Conservation (phyloP, 2,888 invertebrate genomes). For the Sinodicranocentrus sp. region DNA sequence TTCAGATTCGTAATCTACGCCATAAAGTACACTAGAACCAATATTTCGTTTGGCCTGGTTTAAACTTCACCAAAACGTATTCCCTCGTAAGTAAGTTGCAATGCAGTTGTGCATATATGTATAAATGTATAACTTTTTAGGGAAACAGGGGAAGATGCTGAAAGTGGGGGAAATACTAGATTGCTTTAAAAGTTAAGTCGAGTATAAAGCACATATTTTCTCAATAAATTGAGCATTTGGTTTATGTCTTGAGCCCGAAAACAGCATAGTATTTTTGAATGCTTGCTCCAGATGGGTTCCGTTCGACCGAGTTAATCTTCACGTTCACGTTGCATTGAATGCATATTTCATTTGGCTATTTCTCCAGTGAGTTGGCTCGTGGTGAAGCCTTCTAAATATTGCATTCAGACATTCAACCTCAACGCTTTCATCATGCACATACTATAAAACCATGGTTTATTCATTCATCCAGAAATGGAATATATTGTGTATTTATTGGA, state of each 20-base stretch:
- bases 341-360: slow-evolving; percentile 35
- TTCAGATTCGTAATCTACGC: too few relatives aligned
- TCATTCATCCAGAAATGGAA: slow-evolving; percentile 32
- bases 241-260: too few relatives aligned
- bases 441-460: slow-evolving; percentile 17
- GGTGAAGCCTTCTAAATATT: background rate
- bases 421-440: background rate
- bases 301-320: slow-evolving; percentile 10
- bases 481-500: slow-evolving; percentile 20
- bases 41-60: too few relatives aligned
- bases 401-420: background rate
- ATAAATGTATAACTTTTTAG: too few relatives aligned
- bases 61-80: too few relatives aligned
- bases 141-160: too few relatives aligned
- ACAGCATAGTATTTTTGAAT: too few relatives aligned
- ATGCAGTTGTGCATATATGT: background rate
- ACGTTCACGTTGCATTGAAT: background rate
- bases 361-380: slow-evolving; percentile 14
- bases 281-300: background rate
- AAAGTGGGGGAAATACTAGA: slow-evolving; percentile 37
- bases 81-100: background rate
- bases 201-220: slow-evolving; percentile 29
- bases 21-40: too few relatives aligned
- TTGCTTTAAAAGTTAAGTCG: too few relatives aligned
- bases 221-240: slow-evolving; percentile 44